These are phyloP conservation scores for Bombus haemorrhoidalis DNA, from an alignment of 1,140 invertebrate species.

Conservation along the genomic window DNA sequence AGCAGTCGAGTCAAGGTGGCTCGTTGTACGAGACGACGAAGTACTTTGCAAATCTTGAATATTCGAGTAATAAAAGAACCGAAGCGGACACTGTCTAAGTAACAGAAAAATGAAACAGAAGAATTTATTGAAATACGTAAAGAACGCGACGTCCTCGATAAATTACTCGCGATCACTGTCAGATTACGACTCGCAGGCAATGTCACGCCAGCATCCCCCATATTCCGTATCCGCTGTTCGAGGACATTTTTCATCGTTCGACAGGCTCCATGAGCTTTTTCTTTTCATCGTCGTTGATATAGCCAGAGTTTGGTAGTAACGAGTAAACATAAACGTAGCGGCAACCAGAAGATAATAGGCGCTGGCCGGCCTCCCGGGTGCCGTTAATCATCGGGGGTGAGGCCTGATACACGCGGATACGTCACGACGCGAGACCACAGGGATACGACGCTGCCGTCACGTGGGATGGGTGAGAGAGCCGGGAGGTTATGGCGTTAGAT, in stretches of 20 bases:
- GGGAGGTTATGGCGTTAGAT: slow-evolving; percentile 68
- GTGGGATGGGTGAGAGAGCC: slow-evolving; percentile 46
- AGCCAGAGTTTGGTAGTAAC: slow-evolving; percentile 44
- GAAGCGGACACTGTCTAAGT: no score
- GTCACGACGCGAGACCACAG: slow-evolving; percentile 66
- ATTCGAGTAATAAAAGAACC: no score
- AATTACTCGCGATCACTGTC: not conserved
- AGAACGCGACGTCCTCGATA: not conserved
- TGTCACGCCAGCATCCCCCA: not conserved
- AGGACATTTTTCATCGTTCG: slow-evolving; percentile 58
- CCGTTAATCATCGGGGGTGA: slow-evolving; percentile 79
- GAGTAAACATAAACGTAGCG: slow-evolving; percentile 67
- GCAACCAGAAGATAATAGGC: slow-evolving; percentile 73
- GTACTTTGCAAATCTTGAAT: no score
- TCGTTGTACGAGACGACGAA: no score
- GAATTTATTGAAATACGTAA: no score
- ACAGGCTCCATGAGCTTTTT: not conserved
- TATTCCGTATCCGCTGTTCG: not conserved
- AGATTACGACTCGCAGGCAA: not conserved
- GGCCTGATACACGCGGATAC: slow-evolving; percentile 48
- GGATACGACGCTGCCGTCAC: slow-evolving; percentile 61
- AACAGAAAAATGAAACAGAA: no score
- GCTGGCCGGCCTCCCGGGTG: slow-evolving; percentile 73
- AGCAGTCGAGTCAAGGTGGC: no score
- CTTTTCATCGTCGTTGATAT: slow-evolving; percentile 53